phyloP scores from a whole-genome alignment of 1,140 invertebrate species.

The Zaprionus ornatus region DNA sequence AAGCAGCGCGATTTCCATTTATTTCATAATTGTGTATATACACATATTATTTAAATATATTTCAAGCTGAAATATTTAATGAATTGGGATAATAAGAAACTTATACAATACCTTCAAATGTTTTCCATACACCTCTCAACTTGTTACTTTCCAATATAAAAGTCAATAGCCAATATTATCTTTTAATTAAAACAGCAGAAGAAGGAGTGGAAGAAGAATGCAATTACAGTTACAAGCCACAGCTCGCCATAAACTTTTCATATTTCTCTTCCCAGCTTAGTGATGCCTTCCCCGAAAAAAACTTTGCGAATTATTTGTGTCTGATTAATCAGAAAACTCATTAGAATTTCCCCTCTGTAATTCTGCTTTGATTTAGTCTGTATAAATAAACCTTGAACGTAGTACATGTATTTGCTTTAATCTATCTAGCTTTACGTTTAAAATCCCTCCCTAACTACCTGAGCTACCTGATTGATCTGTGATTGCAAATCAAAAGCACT shows the following conservation, averaged over 20 bases:
- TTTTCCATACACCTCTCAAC: no score
- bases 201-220: no score
- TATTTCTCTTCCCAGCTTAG: not conserved
- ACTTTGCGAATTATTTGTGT: not conserved
- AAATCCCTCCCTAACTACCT: not conserved
- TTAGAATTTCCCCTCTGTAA: not conserved
- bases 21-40: not conserved
- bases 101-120: no score
- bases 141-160: no score
- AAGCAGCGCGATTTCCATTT: not conserved
- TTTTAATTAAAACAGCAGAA: not conserved
- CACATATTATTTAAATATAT: not conserved
- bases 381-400: not conserved
- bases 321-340: not conserved
- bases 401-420: not conserved
- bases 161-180: not conserved
- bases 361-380: not conserved
- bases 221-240: not conserved
- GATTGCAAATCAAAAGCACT: constrained; percentile 16
- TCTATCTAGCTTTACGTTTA: not conserved
- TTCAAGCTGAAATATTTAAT: not conserved
- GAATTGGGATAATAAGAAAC: no score
- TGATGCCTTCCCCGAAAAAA: not conserved
- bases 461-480: not conserved
- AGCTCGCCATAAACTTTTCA: not conserved